phyloP scores from a whole-genome alignment of 2,888 invertebrate species.

The Troides oblongomaculatus region DNA sequence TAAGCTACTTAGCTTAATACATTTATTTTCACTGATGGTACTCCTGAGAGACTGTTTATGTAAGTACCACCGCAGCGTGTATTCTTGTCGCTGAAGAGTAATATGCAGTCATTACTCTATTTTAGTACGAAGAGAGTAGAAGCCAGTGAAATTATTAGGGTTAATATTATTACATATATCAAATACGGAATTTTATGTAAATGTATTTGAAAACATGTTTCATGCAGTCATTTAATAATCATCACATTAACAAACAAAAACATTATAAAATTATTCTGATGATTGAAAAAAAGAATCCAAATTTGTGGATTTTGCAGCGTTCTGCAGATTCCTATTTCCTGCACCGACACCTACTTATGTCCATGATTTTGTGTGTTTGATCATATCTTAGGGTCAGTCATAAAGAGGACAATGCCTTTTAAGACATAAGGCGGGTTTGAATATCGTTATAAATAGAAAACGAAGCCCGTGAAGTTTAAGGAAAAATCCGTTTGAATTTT shows the following conservation, averaged over 20 bases:
- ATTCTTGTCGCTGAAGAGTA: too few species aligned
- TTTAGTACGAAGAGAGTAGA: too few species aligned
- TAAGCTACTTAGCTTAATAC: too few species aligned
- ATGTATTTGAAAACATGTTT: too few species aligned
- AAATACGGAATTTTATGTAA: too few species aligned
- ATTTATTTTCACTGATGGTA: too few species aligned
- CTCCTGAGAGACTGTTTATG: too few species aligned
- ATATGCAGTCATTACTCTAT: too few species aligned
- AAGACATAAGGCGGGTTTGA: constrained; percentile 35
- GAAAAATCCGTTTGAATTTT: constrained; percentile 17
- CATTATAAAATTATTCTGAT: not conserved
- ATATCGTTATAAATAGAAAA: constrained; percentile 36
- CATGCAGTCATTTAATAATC: not conserved
- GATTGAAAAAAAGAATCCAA: not conserved
- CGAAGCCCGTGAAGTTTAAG: constrained; percentile 27
- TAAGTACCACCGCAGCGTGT: too few species aligned
- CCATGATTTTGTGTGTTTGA: constrained; percentile 40
- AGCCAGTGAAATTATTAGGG: too few species aligned
- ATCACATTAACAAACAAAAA: not conserved
- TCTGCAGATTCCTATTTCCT: not conserved
- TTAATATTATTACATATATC: too few species aligned
- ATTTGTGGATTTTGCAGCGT: not conserved
- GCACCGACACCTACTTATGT: constrained; percentile 2
- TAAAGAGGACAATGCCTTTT: constrained; percentile 58
- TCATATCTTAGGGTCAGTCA: constrained; percentile 51